phyloP scores from a whole-genome alignment of 2,113 vertebrate genomes.

The Gavialis gangeticus region DNA sequence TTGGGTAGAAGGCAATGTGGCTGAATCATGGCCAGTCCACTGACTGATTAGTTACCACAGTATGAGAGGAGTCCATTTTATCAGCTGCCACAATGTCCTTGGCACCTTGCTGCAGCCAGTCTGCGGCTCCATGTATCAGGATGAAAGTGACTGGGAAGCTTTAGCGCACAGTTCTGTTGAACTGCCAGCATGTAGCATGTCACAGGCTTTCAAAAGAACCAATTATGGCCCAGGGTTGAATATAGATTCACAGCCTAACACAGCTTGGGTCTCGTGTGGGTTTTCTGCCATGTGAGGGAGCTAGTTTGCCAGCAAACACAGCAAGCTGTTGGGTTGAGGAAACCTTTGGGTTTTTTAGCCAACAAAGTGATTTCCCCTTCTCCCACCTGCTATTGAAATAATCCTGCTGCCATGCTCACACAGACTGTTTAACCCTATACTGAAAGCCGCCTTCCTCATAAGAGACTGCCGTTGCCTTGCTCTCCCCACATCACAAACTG shows the following conservation, averaged over 20 bases:
- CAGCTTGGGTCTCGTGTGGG: neutral
- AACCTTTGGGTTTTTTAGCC: neutral
- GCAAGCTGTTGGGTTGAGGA: neutral
- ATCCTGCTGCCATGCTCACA: neutral
- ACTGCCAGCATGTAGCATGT: neutral
- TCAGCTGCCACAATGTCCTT: neutral
- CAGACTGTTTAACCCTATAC: neutral
- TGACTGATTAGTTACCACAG: neutral
- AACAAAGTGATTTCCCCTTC: neutral
- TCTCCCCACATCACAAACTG: neutral
- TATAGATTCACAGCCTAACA: neutral
- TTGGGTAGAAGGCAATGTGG: neutral
- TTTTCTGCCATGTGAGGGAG: neutral
- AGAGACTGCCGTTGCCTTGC: neutral
- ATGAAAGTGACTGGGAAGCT: neutral
- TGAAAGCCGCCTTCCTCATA: neutral
- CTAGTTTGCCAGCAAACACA: neutral
- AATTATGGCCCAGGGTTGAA: neutral
- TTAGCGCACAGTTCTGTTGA: neutral
- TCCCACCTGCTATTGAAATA: neutral
- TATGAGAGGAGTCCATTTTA: neutral
- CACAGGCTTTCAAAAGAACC: neutral
- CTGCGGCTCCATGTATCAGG: neutral
- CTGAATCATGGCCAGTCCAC: neutral
- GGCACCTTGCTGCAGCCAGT: neutral